Conservation (phyloP, 2,113 vertebrate genomes). For the Anolis sagrei region DNA sequence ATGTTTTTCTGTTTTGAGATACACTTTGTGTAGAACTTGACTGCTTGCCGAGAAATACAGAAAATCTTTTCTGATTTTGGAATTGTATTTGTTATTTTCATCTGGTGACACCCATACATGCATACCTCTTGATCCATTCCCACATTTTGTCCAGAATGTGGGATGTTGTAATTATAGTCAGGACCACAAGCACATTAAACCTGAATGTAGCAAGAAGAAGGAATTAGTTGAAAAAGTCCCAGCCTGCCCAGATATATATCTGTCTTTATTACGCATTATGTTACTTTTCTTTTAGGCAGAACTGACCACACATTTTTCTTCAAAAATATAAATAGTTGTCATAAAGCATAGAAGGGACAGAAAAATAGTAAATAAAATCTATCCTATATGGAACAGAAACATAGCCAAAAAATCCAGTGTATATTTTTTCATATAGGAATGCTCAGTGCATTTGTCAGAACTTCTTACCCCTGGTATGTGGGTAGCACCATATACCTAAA, state of each 20-base stretch:
- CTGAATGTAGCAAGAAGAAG: neutral
- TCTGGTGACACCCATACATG: neutral
- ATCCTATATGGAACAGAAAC: neutral
- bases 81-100: neutral
- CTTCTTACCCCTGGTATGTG: neutral
- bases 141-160: neutral
- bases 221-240: no score
- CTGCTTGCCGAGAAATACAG: no score
- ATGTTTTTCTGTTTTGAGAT: no score
- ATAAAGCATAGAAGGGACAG: neutral
- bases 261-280: no score
- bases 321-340: neutral
- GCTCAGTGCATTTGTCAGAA: neutral
- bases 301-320: neutral
- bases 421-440: neutral
- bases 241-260: neutral
- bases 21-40: no score
- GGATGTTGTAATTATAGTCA: neutral
- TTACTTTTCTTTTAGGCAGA: neutral
- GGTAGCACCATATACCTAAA: neutral
- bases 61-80: neutral
- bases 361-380: no score
- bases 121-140: neutral
- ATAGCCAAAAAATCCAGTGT: fast-evolving
- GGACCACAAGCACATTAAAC: neutral